Evolutionary conservation across 2,888 invertebrate species (phyloP).

Genomic region (Margaritifera margaritifera): DNA sequence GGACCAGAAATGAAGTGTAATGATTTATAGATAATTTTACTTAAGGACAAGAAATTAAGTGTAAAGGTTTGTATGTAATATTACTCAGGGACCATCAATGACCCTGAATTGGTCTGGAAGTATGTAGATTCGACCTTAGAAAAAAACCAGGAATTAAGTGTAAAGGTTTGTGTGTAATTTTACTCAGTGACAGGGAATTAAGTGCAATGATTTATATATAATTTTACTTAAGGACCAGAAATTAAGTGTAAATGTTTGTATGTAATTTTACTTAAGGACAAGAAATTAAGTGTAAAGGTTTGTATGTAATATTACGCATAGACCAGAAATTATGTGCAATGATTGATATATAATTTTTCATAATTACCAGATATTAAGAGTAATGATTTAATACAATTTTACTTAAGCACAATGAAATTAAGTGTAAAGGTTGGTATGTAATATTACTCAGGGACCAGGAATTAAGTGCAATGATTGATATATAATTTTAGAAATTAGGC

Average conservation of each 20-base stretch:
- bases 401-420: no score
- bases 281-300: background rate
- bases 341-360: no score
- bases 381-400: background rate
- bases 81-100: no score
- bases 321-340: no score
- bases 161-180: slow-evolving; percentile 59
- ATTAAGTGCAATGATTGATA: no score
- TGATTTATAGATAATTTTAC: slow-evolving; percentile 50
- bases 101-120: slow-evolving; percentile 73
- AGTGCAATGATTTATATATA: background rate
- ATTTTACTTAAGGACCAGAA: slow-evolving; percentile 55
- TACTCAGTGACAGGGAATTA: background rate
- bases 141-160: slow-evolving; percentile 71
- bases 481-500: no score
- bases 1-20: slow-evolving; percentile 70
- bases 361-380: no score
- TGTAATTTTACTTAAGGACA: slow-evolving; percentile 11
- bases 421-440: no score
- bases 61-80: background rate
- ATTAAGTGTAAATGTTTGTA: slow-evolving; percentile 68
- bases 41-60: background rate
- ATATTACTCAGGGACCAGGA: no score
- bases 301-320: background rate
- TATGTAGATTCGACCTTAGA: slow-evolving; percentile 73